phyloP scores from a whole-genome alignment of 2,113 vertebrate genomes.

The Onychorhynchus coronatus region DNA sequence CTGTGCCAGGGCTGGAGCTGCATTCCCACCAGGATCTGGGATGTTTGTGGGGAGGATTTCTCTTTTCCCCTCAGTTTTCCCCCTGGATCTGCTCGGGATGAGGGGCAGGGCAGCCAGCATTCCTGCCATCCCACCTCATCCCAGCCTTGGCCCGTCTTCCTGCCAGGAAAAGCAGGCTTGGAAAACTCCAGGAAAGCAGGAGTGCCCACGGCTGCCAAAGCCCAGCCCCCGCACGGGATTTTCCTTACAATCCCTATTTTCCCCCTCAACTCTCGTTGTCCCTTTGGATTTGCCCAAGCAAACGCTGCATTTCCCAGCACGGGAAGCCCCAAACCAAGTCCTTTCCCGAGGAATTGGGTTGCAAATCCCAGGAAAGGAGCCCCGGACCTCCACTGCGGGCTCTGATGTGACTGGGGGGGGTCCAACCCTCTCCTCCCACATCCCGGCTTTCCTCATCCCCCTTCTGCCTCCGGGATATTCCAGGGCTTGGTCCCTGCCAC shows the following conservation, averaged over 20 bases:
- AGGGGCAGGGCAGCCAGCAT: not conserved
- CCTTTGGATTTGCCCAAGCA: not conserved
- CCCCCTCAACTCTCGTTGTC: not conserved
- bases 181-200: not conserved
- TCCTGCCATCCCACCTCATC: not conserved
- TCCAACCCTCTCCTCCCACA: not conserved
- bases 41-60: rapidly evolving
- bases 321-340: rapidly evolving
- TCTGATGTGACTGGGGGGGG: not conserved
- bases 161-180: not conserved
- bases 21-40: rapidly evolving
- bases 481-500: not conserved
- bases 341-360: not conserved
- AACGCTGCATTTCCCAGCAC: rapidly evolving
- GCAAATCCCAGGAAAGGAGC: not conserved
- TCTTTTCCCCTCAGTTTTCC: rapidly evolving
- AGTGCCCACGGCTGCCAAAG: not conserved
- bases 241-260: rapidly evolving
- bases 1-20: rapidly evolving
- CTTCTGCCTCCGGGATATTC: not conserved
- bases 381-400: not conserved
- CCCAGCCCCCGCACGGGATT: not conserved
- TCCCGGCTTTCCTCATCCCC: not conserved
- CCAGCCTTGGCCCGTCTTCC: not conserved
- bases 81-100: not conserved